Conservation (phyloP, 2,113 vertebrate genomes). For the Tachysurus fulvidraco region DNA sequence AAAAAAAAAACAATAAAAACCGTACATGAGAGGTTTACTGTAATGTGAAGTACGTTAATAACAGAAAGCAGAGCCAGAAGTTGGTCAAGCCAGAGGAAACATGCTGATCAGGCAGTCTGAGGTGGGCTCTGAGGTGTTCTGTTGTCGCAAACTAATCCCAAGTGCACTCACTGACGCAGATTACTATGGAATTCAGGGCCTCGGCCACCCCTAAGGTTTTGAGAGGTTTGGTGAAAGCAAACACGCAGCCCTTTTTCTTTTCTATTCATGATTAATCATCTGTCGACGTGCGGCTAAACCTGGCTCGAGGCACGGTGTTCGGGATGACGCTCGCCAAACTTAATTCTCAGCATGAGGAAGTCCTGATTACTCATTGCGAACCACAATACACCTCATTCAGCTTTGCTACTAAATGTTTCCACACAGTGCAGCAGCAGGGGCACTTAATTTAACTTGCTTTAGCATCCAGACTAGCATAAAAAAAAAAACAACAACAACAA, state of each 20-base stretch:
- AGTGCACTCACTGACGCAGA: constrained; percentile 21
- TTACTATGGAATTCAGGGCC: not conserved
- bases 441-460: not conserved
- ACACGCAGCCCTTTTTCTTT: not conserved
- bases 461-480: not conserved
- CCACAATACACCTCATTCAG: constrained; percentile 15
- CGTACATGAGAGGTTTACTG: constrained; percentile 30
- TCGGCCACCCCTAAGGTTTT: not conserved
- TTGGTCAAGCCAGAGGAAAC: not conserved
- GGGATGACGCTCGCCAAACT: no score
- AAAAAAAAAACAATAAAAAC: constrained; percentile 36
- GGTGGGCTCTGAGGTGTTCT: not conserved
- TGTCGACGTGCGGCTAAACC: not conserved
- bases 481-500: no score
- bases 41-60: constrained; percentile 22
- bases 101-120: constrained; percentile 19
- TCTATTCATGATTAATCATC: constrained; percentile 17
- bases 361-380: not conserved
- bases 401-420: not conserved
- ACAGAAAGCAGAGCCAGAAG: not conserved
- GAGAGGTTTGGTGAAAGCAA: not conserved
- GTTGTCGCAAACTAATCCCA: constrained; percentile 21
- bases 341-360: constrained; percentile 15
- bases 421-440: not conserved
- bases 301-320: not conserved